A percentile compares a stretch with the other conserved stretches of the same genome.
Conservation (phyloP, 2,797 vertebrate species). For the Holocentrus rufus region DNA sequence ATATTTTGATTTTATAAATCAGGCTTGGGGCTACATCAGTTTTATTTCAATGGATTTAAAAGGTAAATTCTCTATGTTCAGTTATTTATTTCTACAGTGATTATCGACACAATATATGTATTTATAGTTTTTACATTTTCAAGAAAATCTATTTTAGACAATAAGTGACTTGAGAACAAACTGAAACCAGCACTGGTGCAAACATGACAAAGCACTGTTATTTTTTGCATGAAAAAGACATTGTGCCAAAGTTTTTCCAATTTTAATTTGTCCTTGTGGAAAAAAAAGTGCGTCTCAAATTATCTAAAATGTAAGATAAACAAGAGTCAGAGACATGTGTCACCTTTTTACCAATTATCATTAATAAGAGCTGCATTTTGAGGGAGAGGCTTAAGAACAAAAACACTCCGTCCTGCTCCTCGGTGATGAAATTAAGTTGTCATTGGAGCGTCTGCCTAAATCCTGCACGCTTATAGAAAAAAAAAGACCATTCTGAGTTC, state of each 20-base stretch:
- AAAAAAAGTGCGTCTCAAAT: slow-evolving; percentile 72
- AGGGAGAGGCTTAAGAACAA: slow-evolving; percentile 72
- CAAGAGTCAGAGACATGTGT: slow-evolving; percentile 78
- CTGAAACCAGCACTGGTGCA: slow-evolving; percentile 1
- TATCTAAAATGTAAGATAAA: slow-evolving; percentile 78
- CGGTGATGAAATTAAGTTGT: slow-evolving; percentile 82
- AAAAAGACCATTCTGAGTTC: slow-evolving; percentile 79
- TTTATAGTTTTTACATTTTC: neutral
- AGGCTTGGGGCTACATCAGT: neutral
- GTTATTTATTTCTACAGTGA: neutral
- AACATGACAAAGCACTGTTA: slow-evolving; percentile 30
- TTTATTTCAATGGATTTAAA: neutral
- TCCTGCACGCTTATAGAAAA: slow-evolving; percentile 80
- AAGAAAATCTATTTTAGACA: neutral
- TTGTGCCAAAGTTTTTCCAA: slow-evolving; percentile 55
- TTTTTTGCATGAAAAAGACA: slow-evolving; percentile 54
- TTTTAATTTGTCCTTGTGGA: slow-evolving; percentile 74
- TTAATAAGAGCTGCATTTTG: slow-evolving; percentile 73
- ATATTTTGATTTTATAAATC: neutral
- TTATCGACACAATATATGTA: too few relatives aligned
- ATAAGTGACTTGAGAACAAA: neutral
- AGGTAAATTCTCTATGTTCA: neutral
- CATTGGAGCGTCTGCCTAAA: slow-evolving; percentile 86
- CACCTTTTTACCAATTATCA: slow-evolving; percentile 79
- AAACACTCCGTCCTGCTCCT: slow-evolving; percentile 77